These are phyloP conservation scores for Caenorhabditis macrosperma DNA, from an alignment of 2,888 invertebrate genomes.

Conservation along the genomic window DNA sequence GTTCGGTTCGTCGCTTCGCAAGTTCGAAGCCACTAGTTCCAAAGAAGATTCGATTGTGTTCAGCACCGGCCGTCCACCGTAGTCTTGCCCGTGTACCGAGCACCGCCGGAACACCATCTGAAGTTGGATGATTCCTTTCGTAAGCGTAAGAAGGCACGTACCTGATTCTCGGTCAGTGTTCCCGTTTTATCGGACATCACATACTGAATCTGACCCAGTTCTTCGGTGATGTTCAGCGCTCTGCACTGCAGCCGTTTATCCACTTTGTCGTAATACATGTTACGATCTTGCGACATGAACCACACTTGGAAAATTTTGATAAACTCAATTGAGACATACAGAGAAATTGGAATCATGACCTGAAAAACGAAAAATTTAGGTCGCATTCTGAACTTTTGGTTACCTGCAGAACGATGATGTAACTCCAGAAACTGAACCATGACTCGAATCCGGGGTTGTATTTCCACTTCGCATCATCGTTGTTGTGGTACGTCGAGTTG, in stretches of 20 bases:
- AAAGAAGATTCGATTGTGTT: constrained; percentile 28
- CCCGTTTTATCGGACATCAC: constrained; percentile 99
- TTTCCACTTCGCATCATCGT: constrained; percentile 45
- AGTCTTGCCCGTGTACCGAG: constrained; percentile 91
- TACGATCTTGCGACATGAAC: constrained; percentile 86
- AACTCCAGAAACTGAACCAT: constrained; percentile 93
- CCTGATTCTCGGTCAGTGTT: constrained; percentile 93
- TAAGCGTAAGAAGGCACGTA: constrained; percentile 9
- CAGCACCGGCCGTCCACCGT: constrained; percentile 80
- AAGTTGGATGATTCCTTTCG: not conserved
- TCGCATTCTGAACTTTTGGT: not conserved
- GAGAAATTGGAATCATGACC: constrained; percentile 95
- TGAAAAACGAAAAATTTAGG: constrained; percentile 79
- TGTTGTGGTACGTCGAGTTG: constrained; percentile 44
- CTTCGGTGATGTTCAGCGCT: constrained; percentile 90
- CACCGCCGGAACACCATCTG: constrained; percentile 95
- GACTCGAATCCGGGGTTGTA: constrained; percentile 84
- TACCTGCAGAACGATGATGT: constrained; percentile 93
- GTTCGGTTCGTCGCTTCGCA: constrained; percentile 34
- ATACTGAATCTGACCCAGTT: constrained; percentile 94
- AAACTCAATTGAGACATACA: constrained; percentile 96
- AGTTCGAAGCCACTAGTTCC: constrained; percentile 37
- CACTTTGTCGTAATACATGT: constrained; percentile 88
- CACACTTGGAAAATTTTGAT: constrained; percentile 95
- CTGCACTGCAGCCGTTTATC: constrained; percentile 88